Evolutionary conservation across 2,113 vertebrate species (phyloP), one percentile per base, ranked within the genome.

Genomic region (Eulacestoma nigropectus): DNA sequence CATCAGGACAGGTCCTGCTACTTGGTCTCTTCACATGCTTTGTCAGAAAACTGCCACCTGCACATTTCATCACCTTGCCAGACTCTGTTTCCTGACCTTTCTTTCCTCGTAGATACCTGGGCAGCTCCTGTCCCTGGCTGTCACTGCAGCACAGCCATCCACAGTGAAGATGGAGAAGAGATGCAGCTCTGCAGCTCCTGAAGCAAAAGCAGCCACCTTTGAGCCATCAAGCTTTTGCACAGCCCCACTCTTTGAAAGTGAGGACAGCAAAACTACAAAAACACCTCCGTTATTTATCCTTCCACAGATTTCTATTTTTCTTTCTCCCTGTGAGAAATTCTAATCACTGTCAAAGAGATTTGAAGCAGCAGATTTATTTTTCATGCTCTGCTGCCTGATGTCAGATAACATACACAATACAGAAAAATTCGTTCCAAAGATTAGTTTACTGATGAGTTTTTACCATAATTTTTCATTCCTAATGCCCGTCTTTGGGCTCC

Each of bases 371-470:
- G 84, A 85, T 85, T 93, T 80, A 82, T 83, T 96, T 91, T 94
- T 89, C 95, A 93, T 2, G 11, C 70, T 89, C 67, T 65, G 74
- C 78, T 93, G 94, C 90, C 75, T 70, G 82, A 86, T 95, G 87
- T 93, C 94, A 95, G 94, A n/a, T 83, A 95, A 76, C 70, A 69
- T 23, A 16, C 84, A 91, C 74, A 87, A 73, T n/a, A 65, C 63
- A 91, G 70, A 70, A 87, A 91, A 91, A 95, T 41, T 91, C 1
- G 78, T 90, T 96, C 77, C 67, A 33, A 69, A 91, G 78, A 95
- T 95, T 83, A 96, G 89, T 87, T 93, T 93, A 79, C 78, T 95
- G 78, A 85, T 95, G 81, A 82, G 84, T 64, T 95, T 95, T 80
- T 77, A 65, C 52, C 52, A 67, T 32, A 35, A 42, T 77, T 95